Evolutionary conservation across 2,797 vertebrate species (phyloP), one percentile per base, ranked within the genome.

Genomic region (Rhabdomys pumilio): DNA sequence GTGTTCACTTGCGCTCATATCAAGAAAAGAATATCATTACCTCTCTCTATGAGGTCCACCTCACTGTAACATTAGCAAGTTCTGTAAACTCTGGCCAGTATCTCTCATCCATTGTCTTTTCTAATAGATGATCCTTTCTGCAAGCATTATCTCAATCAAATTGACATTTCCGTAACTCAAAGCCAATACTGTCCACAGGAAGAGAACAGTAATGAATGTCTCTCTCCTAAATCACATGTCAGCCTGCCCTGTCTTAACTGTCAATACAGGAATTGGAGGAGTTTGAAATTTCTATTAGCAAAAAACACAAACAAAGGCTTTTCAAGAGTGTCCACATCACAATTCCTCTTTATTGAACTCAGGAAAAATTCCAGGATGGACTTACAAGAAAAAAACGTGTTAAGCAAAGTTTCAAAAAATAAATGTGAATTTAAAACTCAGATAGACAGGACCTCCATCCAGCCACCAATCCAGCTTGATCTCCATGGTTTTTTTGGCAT

Each of bases 401-500:
- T 55, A 94, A 75, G 38, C 24, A 55, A 53, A 75, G 6, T n/a
- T 79, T 69, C 12, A 77, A 73, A 50, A 96, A 87, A 72, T n/a
- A 76, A 92, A 75, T 38, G 6, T 76, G 31, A 90, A 47, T 59
- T 84, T 83, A 76, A 94, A 94, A 89, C 76, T 90, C 31, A 92
- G 34, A 24, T 75, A 50, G 3, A 55, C 12, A 50, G 14, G 10
- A 0, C 17, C 10, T 93, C 34, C 57, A 17, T 34, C 72, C 31
- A 24, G 19, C 3, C 65, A 3, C 13, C 17, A 79, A 22, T n/a
- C 81, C 34, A 31, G 61, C 15, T 34, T 22, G 6, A 10, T 50
- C 50, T 50, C 50, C 19, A 6, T 19, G 19, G 19, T 72, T 90
- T 83, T 93, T 69, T 77, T 83, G 63, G 44, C 10, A 85, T 41